Evolutionary conservation across 2,797 vertebrate species (phyloP), one percentile per base, ranked within the genome.

Genomic region (Ataeniobius toweri): DNA sequence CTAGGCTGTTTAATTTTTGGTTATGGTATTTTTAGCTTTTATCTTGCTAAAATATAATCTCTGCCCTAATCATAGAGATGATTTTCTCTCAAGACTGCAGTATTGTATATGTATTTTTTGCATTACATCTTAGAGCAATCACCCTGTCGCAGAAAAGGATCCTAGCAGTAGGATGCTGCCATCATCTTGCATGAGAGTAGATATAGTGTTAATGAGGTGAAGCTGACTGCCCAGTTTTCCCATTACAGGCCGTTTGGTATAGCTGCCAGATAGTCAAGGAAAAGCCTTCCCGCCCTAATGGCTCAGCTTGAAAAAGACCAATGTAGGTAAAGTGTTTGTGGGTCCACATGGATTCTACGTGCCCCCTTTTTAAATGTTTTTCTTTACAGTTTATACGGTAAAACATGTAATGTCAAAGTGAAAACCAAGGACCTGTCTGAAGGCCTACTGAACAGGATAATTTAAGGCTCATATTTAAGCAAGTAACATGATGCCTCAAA

Each of bases 151-250:
- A 53, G 31, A 53, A 28, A 72, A 63, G 28, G 0, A 63, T 20
- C 28, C 31, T 46, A 58, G 71, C 68, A 78, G 9, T 13, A 20
- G 24, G 20, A 53, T 41, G n/a, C 58, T 73, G 59, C 59, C 48
- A 63, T 65, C 70, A 6, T 14, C 31, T 13, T 28, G 46, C 31
- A 24, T 31, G 10, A 67, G 24, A 41, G 36, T 26, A 63, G 70
- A 39, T 50, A 41, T 51, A 12, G 58, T 73, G n/a, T 59, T 73
- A 78, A 78, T 78, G 70, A 78, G 70, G 16, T 48, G 31, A 72
- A 53, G 36, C 31, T 73, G 24, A 53, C 46, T 78, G 46, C 58
- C 76, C 46, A 13, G 76, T 71, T 77, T 41, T 16, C 20, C 18
- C 6, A 14, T 71, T 31, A 50, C 51, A 70, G 20, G 68, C 26